Evolutionary conservation across 2,797 vertebrate species (phyloP).

Genomic region (Sorex maritimensis): DNA sequence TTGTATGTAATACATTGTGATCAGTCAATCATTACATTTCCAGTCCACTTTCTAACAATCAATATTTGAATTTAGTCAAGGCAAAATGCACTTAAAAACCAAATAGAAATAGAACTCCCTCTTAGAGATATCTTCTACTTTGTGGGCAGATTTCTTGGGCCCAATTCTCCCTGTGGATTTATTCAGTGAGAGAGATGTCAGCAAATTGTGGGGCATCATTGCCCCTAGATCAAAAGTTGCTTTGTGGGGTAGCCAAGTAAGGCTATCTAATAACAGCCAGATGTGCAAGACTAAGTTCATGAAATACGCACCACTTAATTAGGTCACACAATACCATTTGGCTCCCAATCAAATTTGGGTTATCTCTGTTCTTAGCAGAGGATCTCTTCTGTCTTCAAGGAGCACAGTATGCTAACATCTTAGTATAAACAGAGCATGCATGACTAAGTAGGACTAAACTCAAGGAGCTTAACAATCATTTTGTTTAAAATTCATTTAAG

Average conservation of each 20-base stretch:
- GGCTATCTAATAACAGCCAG: conserved; percentile 79
- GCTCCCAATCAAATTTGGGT: conserved; percentile 67
- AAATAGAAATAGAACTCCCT: conserved; percentile 75
- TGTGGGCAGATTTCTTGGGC: conserved; percentile 62
- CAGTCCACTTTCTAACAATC: conserved; percentile 89
- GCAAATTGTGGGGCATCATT: conserved; percentile 65
- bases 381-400: conserved; percentile 71
- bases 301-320: conserved; percentile 68
- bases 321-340: conserved; percentile 74
- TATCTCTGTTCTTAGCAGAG: conserved; percentile 63
- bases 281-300: conserved; percentile 76
- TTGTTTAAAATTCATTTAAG: conserved; percentile 61
- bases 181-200: conserved; percentile 67
- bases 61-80: conserved; percentile 86
- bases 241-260: conserved; percentile 72
- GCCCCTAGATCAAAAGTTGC: conserved; percentile 68
- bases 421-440: conserved; percentile 53
- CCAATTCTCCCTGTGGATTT: conserved; percentile 60
- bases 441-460: conserved; percentile 66
- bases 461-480: conserved; percentile 44
- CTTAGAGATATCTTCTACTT: conserved; percentile 65
- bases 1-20: conserved; percentile 91
- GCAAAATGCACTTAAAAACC: conserved; percentile 80
- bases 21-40: conserved; percentile 90
- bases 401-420: conserved; percentile 48